Conservation (phyloP, 2,888 invertebrate genomes). For the Dione vanillae region DNA sequence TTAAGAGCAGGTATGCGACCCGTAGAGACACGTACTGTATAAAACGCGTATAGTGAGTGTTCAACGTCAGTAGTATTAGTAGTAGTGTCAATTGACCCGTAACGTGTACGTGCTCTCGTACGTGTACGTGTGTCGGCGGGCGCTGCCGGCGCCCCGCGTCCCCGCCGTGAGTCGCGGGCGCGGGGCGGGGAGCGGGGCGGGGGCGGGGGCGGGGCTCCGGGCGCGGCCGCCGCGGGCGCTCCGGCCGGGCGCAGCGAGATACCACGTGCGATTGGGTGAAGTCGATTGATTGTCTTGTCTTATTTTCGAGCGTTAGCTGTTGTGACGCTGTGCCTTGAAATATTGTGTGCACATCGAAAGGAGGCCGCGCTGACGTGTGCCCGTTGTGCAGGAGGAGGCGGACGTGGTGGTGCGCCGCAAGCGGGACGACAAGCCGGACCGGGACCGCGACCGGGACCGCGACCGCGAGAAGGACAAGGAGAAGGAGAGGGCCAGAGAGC, state of each 20-base stretch:
- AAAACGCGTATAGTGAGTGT: not conserved
- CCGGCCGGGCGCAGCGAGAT: no score
- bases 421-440: conserved; percentile 59
- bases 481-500: conserved; percentile 62
- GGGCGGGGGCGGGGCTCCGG: no score
- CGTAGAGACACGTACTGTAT: conserved; percentile 27
- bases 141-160: conserved; percentile 45
- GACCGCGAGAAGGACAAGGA: conserved; percentile 67
- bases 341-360: conserved; percentile 42
- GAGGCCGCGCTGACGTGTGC: conserved; percentile 41
- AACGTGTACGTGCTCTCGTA: no score
- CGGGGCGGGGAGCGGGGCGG: no score
- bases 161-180: no score
- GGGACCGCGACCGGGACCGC: conserved; percentile 52
- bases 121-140: conserved; percentile 47
- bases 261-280: no score
- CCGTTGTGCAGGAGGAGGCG: conserved; percentile 86
- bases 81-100: no score
- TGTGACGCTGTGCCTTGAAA: no score
- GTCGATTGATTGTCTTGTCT: no score
- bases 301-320: no score
- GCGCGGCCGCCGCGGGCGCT: no score
- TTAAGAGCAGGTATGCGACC: conserved; percentile 19
- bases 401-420: conserved; percentile 83
- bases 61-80: no score